Evolutionary conservation across 2,797 vertebrate genomes (phyloP), one percentile per base, ranked within the genome.

Genomic region (Gymnothorax reevesii): DNA sequence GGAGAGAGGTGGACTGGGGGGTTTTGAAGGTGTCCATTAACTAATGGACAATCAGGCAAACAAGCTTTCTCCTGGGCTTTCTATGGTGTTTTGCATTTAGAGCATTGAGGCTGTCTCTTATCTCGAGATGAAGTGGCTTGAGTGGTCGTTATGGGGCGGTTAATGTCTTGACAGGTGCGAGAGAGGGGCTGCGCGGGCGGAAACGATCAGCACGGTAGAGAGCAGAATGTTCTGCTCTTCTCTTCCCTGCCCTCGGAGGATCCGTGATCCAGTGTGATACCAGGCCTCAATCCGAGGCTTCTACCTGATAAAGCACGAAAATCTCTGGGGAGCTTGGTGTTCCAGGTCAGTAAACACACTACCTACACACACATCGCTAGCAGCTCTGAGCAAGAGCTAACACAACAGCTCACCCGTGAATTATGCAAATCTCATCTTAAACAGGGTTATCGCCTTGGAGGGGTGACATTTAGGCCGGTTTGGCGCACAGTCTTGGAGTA

Each of bases 1-100:
- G 2, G 52, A 33, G 71, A 59, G 71, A 60, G 71, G 84, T 59
- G 25, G 20, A 85, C 33, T 42, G 33, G n/a, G 27, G 27, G 6
- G 66, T n/a, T 54, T 42, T 57, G 25, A 57, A 54, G 27, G 15
- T 55, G 66, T 73, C 84, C 84, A 85, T 85, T 85, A 85, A 59
- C 54, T 85, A 77, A 85, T 60, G 84, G 25, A 25, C 84, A 75
- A 33, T 57, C 20, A 25, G 55, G 69, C 33, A 57, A 85, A 17
- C 57, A 33, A 27, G 5, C 69, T 59, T 25, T 33, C n/a, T 20
- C 84, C 69, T 7, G 9, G 15, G 69, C 66, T 71, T 57, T 85
- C 77, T 59, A 0, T 27, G 6, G 12, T 12, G 66, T 71, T 59
- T 75, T 77, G 52, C 27, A 6, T 71, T 33, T 49, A 54, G 17